A percentile compares a stretch with the other conserved stretches of the same genome.
Evolutionary conservation across 2,888 invertebrate genomes (phyloP).

Genomic region (Petrolisthes manimaculis): DNA sequence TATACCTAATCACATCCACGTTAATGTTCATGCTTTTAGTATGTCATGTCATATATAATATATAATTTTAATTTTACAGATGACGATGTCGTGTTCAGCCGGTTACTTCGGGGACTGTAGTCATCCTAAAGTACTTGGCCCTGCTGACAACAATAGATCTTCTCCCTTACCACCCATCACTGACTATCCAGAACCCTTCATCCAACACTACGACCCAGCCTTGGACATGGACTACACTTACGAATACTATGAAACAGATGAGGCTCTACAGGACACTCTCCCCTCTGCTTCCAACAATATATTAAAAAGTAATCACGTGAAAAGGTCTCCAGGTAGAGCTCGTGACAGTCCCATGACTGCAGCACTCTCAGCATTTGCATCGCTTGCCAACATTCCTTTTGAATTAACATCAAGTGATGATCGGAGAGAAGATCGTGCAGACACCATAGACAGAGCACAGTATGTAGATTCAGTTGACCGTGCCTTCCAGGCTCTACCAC

Average conservation of each 20-base stretch:
- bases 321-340: neutral
- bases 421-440: slow-evolving; percentile 11
- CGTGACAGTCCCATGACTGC: slow-evolving; percentile 38
- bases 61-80: slow-evolving; percentile 26
- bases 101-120: slow-evolving; percentile 52
- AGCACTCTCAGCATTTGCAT: slow-evolving; percentile 54
- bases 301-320: slow-evolving; percentile 11
- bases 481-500: slow-evolving; percentile 35
- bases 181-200: slow-evolving; percentile 40
- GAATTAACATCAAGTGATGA: slow-evolving; percentile 16
- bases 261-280: slow-evolving; percentile 11
- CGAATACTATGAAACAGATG: slow-evolving; percentile 34
- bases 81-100: slow-evolving; percentile 47
- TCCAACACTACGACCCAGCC: slow-evolving; percentile 41
- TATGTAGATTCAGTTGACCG: slow-evolving; percentile 33
- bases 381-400: slow-evolving; percentile 47
- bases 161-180: slow-evolving; percentile 9
- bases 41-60: too few relatives aligned
- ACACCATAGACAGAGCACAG: neutral
- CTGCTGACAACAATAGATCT: slow-evolving; percentile 31
- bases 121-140: slow-evolving; percentile 38
- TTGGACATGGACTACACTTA: slow-evolving; percentile 33
- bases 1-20: too few relatives aligned
- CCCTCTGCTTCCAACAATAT: slow-evolving; percentile 25
- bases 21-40: too few relatives aligned